Conservation (phyloP, 2,113 vertebrate species). For the Gymnorhina tibicen region DNA sequence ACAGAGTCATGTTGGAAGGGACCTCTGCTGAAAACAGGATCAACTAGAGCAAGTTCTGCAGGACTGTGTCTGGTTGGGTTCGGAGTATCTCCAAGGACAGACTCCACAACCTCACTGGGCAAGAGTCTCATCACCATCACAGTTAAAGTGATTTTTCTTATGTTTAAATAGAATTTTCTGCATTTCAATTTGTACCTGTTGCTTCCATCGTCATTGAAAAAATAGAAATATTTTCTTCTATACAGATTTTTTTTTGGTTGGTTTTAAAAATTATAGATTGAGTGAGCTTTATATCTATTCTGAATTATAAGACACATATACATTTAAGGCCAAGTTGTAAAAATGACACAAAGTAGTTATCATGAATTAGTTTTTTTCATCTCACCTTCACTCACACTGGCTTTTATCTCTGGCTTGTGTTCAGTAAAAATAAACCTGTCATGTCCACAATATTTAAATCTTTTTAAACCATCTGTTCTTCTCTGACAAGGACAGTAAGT, state of each 20-base stretch:
- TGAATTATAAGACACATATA: background rate
- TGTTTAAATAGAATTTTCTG: background rate
- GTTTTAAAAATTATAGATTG: background rate
- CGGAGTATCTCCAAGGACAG: background rate
- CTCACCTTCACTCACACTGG: background rate
- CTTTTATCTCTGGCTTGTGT: background rate
- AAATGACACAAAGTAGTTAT: background rate
- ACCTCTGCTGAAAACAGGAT: background rate
- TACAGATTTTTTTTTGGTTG: background rate
- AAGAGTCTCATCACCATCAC: background rate
- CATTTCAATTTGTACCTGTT: background rate
- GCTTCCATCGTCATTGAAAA: background rate
- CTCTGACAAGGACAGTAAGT: background rate
- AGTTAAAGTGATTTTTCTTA: background rate
- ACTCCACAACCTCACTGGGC: background rate
- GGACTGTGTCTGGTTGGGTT: accelerated
- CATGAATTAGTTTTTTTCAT: background rate
- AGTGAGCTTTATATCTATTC: background rate
- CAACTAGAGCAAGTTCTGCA: background rate
- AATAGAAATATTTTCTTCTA: background rate
- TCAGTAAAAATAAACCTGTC: background rate
- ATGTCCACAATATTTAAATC: background rate
- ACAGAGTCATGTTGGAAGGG: background rate
- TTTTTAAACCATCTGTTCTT: background rate
- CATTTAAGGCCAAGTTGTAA: background rate